Evolutionary conservation across 2,888 invertebrate species (phyloP), one percentile per base, ranked within the genome.

Genomic region (Dicranocentrus wangi): DNA sequence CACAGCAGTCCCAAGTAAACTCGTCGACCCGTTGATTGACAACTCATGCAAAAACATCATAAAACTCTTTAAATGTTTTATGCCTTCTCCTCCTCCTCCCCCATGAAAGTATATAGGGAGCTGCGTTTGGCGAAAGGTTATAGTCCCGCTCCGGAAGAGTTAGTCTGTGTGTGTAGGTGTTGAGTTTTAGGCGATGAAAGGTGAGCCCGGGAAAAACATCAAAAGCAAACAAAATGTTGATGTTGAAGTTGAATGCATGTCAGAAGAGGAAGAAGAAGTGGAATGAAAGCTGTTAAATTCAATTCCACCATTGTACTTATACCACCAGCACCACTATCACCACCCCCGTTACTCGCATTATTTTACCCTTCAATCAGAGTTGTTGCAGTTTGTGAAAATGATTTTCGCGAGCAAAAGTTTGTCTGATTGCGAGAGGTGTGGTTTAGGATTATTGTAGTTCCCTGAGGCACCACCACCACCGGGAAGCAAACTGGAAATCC

Each of bases 31-130:
- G 23, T 28, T 61, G 60, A 61, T 61, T 27, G 60, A 61, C 60
- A 61, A 61, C 28, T n/a, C 25, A 61, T 25, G 28, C 32, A 61
- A 61, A 51, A 51, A 51, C 51, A 51, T 51, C 51, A 17, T n/a
- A 51, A 51, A n/a, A 51, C 51, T 51, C 51, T 51, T 51, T 19
- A 51, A 51, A 17, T 51, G n/a, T 51, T 17, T 51, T 19, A 51
- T 51, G 51, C 19, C 1, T 1, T 19, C 8, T n/a, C 19, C 19
- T 19, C 8, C 51, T 3, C 32, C 32, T 17, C 19, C 7, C 17
- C 7, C 19, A 47, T 51, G 19, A 2, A 51, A 51, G 19, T 17
- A 19, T 51, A 13, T 43, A n/a, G 13, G 15, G 13, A 58, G 25
- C 25, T 58, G n/a, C n/a, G n/a, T n/a, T n/a, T n/a, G n/a, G n/a